Evolutionary conservation across 2,113 vertebrate species (phyloP).

Genomic region (Stegastes partitus): DNA sequence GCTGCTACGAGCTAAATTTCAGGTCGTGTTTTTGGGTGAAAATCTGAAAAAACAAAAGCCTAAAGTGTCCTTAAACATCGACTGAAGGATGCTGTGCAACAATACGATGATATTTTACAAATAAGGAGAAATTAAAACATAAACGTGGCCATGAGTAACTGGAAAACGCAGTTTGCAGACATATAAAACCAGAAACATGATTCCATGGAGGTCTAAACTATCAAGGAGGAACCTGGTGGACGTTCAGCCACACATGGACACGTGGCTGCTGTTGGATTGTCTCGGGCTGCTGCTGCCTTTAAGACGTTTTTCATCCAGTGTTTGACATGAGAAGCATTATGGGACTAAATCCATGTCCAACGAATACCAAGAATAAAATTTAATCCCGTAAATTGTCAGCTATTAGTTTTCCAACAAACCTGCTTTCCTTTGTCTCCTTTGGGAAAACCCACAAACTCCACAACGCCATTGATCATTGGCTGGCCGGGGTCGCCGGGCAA

Average conservation of each 20-base stretch:
- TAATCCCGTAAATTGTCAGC: not conserved
- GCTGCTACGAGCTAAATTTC: too few species aligned
- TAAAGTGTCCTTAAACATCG: too few species aligned
- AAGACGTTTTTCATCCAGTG: too few species aligned
- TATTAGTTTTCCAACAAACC: conserved; percentile 81
- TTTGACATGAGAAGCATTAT: not conserved
- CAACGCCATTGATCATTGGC: conserved; percentile 87
- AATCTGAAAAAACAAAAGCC: too few species aligned
- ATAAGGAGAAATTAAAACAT: not conserved
- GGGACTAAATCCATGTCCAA: not conserved
- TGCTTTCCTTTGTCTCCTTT: conserved; percentile 92
- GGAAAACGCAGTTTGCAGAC: not conserved
- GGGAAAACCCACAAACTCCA: conserved; percentile 91
- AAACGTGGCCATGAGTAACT: not conserved
- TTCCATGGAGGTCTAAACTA: too few species aligned
- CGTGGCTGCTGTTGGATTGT: too few species aligned
- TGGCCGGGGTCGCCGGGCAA: conserved; percentile 88
- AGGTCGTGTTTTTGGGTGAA: too few species aligned
- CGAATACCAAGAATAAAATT: not conserved
- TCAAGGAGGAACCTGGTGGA: too few species aligned
- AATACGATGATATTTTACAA: not conserved
- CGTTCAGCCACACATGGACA: too few species aligned
- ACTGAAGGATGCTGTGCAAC: too few species aligned
- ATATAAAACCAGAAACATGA: not conserved
- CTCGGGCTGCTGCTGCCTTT: too few species aligned